Evolutionary conservation across 92 coral and sea anemone genomes (phyloP).

Genomic region (Epizoanthus rinbou): DNA sequence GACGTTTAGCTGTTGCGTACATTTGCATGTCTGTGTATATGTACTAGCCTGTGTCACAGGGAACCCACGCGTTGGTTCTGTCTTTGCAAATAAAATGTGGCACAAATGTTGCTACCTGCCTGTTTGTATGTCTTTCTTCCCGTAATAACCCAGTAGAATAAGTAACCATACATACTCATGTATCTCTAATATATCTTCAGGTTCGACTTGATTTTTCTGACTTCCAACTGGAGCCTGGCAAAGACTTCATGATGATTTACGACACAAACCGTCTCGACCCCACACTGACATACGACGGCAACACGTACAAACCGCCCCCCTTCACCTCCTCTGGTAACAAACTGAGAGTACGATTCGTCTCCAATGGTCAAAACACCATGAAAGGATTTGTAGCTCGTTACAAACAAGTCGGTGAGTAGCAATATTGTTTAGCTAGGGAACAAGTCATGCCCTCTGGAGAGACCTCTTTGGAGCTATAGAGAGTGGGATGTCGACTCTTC

Average conservation of each 20-base stretch:
- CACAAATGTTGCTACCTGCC: too few relatives aligned
- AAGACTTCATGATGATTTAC: constrained; percentile 70
- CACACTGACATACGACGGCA: constrained; percentile 67
- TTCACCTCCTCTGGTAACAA: constrained; percentile 90
- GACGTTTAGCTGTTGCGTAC: too few relatives aligned
- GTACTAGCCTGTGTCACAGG: too few relatives aligned
- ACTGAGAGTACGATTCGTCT: constrained; percentile 75
- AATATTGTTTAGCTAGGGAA: neutral
- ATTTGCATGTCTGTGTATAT: too few relatives aligned
- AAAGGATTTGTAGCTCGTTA: constrained; percentile 77
- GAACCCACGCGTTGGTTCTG: too few relatives aligned
- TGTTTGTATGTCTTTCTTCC: too few relatives aligned
- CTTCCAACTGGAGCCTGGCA: constrained; percentile 74
- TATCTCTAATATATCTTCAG: neutral
- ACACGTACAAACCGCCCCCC: constrained; percentile 70
- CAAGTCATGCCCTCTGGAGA: too few relatives aligned
- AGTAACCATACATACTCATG: too few relatives aligned
- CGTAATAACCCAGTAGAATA: too few relatives aligned
- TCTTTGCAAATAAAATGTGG: too few relatives aligned
- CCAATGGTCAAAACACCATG: constrained; percentile 71
- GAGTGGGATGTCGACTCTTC: too few relatives aligned
- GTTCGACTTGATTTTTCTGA: constrained; percentile 81
- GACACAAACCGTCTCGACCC: constrained; percentile 70
- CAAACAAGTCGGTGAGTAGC: constrained; percentile 84
- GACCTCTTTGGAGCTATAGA: too few relatives aligned